These are phyloP conservation scores for Diplodus puntazzo DNA, from an alignment of 2,797 vertebrate genomes.

Conservation along the genomic window DNA sequence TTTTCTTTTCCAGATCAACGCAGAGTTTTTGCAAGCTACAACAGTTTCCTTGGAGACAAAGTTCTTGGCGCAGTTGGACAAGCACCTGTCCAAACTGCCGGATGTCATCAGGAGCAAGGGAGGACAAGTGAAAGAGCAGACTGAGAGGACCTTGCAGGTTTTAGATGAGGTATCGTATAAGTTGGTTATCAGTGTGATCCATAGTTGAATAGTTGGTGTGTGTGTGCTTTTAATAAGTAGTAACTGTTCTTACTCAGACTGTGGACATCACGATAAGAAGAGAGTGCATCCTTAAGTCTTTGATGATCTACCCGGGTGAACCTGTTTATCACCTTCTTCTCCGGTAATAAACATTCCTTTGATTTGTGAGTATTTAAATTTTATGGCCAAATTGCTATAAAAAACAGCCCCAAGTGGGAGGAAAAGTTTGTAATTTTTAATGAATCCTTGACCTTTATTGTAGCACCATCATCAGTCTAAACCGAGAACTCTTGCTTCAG, in stretches of 20 bases:
- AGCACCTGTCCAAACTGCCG: neutral
- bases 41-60: no score
- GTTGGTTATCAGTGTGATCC: neutral
- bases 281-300: slow-evolving; percentile 13
- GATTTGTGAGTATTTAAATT: no score
- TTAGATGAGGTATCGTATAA: slow-evolving; percentile 14
- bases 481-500: no score
- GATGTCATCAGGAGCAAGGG: slow-evolving; percentile 28
- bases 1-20: no score
- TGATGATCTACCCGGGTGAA: slow-evolving; percentile 22
- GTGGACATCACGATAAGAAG: slow-evolving; percentile 5
- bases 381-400: no score
- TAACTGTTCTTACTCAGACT: slow-evolving; percentile 2
- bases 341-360: no score
- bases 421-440: neutral
- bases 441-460: neutral
- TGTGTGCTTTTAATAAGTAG: neutral
- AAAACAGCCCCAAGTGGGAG: no score
- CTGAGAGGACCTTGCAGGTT: slow-evolving; percentile 3
- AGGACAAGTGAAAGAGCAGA: slow-evolving; percentile 6
- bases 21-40: no score
- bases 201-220: neutral
- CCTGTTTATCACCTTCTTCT: neutral
- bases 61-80: slow-evolving; percentile 17
- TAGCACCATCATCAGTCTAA: neutral